Evolutionary conservation across 2,797 vertebrate genomes (phyloP).

Genomic region (Lacerta viridis): DNA sequence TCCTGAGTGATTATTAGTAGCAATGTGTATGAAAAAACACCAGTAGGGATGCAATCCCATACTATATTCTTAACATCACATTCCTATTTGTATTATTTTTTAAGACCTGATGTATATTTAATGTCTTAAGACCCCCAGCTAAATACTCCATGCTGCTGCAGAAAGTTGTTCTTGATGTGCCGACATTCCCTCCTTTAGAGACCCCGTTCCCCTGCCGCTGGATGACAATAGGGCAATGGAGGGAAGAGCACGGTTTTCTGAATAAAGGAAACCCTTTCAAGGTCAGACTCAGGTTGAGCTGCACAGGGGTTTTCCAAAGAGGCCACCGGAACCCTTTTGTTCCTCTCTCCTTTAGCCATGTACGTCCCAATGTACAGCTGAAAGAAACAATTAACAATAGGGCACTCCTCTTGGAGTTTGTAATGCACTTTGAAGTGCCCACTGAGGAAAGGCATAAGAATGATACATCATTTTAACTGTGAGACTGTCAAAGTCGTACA

Average conservation of each 20-base stretch:
- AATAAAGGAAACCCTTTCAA: constrained; percentile 71
- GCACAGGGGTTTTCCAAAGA: constrained; percentile 77
- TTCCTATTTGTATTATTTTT: not conserved
- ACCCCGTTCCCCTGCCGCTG: constrained; percentile 59
- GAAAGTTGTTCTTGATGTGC: not conserved
- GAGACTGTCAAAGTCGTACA: constrained; percentile 77
- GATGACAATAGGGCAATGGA: constrained; percentile 59
- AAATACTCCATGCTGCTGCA: constrained; percentile 9
- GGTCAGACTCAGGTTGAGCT: constrained; percentile 80
- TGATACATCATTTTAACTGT: constrained; percentile 83
- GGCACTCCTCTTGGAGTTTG: constrained; percentile 81
- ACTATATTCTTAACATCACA: not conserved
- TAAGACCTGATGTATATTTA: not conserved
- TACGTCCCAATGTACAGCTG: constrained; percentile 88
- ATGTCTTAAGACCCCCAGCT: not conserved
- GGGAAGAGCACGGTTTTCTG: constrained; percentile 35
- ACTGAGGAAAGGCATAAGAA: constrained; percentile 77
- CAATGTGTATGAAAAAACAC: not conserved
- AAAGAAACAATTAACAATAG: constrained; percentile 93
- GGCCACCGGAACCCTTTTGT: constrained; percentile 85
- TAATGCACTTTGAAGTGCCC: constrained; percentile 88
- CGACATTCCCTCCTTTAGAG: fast-evolving
- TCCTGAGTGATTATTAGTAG: not conserved
- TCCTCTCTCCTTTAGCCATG: constrained; percentile 82
- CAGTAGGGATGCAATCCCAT: not conserved